Evolutionary conservation across 2,888 invertebrate genomes (phyloP).

Genomic region (Smittia sp.): DNA sequence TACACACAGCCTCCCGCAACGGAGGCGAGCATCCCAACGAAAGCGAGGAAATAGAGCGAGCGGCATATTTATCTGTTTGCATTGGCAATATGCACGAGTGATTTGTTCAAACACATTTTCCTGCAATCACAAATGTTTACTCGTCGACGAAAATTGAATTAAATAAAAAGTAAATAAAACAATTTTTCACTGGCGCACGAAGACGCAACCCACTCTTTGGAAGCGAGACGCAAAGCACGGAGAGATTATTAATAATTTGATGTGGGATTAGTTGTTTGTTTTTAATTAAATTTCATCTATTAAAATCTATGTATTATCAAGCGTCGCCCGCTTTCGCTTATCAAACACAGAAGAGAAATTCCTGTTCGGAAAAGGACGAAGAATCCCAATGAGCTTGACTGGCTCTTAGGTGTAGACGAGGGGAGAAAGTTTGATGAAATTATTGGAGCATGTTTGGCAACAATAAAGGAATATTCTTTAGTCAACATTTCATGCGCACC

Average conservation of each 20-base stretch:
- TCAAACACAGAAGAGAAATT: neutral
- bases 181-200: neutral
- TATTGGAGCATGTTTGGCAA: neutral
- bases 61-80: conserved; percentile 16
- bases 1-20: conserved; percentile 6
- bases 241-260: conserved; percentile 41
- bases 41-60: neutral
- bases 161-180: conserved; percentile 34
- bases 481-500: neutral
- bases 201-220: neutral
- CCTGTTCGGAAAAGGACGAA: neutral
- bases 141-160: conserved; percentile 39
- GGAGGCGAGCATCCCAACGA: neutral
- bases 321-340: neutral
- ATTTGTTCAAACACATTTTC: conserved; percentile 36
- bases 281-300: conserved; percentile 40
- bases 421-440: conserved; percentile 14
- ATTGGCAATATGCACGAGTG: conserved; percentile 32
- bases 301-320: neutral
- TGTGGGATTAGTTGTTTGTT: conserved; percentile 41
- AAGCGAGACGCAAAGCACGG: conserved; percentile 10
- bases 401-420: too few relatives aligned
- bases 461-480: neutral
- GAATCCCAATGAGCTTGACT: too few relatives aligned
- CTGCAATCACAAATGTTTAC: conserved; percentile 31